phyloP scores from a whole-genome alignment of 2,797 vertebrate species.

The Gorsachius magnificus region DNA sequence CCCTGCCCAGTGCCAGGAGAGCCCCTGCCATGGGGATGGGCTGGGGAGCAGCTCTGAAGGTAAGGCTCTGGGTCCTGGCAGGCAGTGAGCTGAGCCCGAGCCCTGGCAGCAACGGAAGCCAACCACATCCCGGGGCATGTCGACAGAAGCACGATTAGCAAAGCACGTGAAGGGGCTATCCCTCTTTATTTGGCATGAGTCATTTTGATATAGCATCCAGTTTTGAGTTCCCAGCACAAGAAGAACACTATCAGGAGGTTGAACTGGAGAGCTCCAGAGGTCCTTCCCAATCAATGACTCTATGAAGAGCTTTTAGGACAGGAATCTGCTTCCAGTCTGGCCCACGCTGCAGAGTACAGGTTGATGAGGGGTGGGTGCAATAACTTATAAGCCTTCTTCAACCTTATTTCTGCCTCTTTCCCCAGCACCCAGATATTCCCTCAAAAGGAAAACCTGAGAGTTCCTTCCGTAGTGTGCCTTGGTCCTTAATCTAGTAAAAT shows the following conservation, averaged over 20 bases:
- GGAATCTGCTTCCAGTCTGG: neutral
- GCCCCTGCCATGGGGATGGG: neutral
- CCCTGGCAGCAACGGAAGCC: neutral
- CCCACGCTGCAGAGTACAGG: neutral
- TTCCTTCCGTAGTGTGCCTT: neutral
- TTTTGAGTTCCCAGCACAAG: neutral
- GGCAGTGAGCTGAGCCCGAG: neutral
- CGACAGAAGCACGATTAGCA: neutral
- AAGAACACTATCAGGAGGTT: neutral
- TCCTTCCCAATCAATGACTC: neutral
- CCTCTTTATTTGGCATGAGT: neutral
- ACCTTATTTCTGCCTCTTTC: neutral
- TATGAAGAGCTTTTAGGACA: neutral
- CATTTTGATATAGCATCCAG: neutral
- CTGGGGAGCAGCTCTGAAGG: neutral
- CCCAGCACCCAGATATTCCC: neutral
- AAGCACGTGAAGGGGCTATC: neutral
- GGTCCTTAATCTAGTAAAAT: neutral
- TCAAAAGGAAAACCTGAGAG: neutral
- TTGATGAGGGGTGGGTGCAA: neutral
- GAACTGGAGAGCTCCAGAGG: neutral
- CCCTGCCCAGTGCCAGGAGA: neutral
- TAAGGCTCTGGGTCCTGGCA: neutral
- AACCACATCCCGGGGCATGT: accelerated
- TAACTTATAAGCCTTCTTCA: neutral